Conservation (phyloP, 2,888 invertebrate genomes). For the Erynnis tages region DNA sequence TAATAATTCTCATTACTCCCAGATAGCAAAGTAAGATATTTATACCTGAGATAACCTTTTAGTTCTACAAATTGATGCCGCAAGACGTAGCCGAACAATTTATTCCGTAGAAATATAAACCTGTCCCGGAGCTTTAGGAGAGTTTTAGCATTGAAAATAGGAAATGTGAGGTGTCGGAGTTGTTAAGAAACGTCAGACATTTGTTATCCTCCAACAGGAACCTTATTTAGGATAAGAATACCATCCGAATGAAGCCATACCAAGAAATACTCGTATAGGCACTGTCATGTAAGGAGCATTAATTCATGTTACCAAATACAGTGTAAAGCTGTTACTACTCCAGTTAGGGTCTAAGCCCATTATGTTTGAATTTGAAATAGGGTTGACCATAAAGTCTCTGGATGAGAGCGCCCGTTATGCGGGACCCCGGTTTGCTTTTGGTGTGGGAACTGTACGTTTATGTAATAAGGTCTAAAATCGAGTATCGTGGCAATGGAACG, state of each 20-base stretch:
- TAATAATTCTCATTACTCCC: slow-evolving; percentile 2
- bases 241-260: slow-evolving; percentile 18
- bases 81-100: slow-evolving; percentile 21
- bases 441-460: neutral
- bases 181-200: slow-evolving; percentile 26
- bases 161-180: slow-evolving; percentile 23
- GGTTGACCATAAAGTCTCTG: slow-evolving; percentile 33
- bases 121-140: slow-evolving; percentile 19
- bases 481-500: neutral
- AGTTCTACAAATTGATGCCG: slow-evolving; percentile 24
- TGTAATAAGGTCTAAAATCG: slow-evolving; percentile 1
- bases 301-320: slow-evolving; percentile 34
- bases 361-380: slow-evolving; percentile 35
- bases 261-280: neutral
- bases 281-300: slow-evolving; percentile 19
- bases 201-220: slow-evolving; percentile 14
- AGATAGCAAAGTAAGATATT: slow-evolving; percentile 14
- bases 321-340: slow-evolving; percentile 29
- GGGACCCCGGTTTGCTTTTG: neutral
- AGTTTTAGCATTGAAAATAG: slow-evolving; percentile 26
- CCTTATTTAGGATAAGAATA: slow-evolving; percentile 23
- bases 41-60: slow-evolving; percentile 16
- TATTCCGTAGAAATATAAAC: slow-evolving; percentile 25
- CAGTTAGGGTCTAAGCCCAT: slow-evolving; percentile 37
- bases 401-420: slow-evolving; percentile 10